Percentiles rank a stretch among this genome's conserved stretches.
Evolutionary conservation across 2,113 vertebrate species (phyloP).

Genomic region (Ptychochromis oligacanthus): DNA sequence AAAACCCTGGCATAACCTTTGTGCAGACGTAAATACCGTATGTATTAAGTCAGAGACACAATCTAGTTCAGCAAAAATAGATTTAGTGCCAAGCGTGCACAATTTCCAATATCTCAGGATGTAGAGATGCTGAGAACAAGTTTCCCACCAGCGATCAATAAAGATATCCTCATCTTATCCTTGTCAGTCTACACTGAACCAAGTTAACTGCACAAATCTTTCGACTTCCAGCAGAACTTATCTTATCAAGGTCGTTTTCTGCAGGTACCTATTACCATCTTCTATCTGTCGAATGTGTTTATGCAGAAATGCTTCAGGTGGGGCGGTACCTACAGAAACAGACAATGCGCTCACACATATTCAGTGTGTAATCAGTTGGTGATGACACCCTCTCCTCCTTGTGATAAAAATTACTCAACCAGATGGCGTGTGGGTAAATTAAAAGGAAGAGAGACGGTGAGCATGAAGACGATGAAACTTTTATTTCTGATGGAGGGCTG

Average conservation of each 20-base stretch:
- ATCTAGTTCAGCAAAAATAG: not conserved
- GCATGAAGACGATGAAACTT: slow-evolving; percentile 15
- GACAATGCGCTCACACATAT: slow-evolving; percentile 2
- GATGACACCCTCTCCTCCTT: slow-evolving; percentile 54
- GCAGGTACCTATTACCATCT: not conserved
- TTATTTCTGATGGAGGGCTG: not conserved
- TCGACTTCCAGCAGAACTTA: not conserved
- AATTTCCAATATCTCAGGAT: not conserved
- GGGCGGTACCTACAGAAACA: not conserved
- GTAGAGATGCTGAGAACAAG: not conserved
- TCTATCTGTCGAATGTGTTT: not conserved
- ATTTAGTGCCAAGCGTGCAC: not conserved
- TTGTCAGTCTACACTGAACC: not conserved
- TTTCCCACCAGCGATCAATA: not conserved
- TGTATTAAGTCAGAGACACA: not conserved
- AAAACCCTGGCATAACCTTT: not conserved
- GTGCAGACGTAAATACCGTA: not conserved
- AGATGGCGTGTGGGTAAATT: slow-evolving; percentile 61
- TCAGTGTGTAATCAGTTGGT: slow-evolving; percentile 30
- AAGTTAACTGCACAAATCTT: not conserved
- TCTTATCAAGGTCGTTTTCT: slow-evolving; percentile 5
- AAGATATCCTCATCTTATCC: not conserved
- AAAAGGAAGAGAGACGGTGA: slow-evolving; percentile 34
- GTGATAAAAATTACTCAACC: slow-evolving; percentile 51
- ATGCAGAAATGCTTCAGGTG: not conserved